These are phyloP conservation scores for Sebastolobus alascanus DNA, from an alignment of 2,797 vertebrate species.

Conservation along the genomic window DNA sequence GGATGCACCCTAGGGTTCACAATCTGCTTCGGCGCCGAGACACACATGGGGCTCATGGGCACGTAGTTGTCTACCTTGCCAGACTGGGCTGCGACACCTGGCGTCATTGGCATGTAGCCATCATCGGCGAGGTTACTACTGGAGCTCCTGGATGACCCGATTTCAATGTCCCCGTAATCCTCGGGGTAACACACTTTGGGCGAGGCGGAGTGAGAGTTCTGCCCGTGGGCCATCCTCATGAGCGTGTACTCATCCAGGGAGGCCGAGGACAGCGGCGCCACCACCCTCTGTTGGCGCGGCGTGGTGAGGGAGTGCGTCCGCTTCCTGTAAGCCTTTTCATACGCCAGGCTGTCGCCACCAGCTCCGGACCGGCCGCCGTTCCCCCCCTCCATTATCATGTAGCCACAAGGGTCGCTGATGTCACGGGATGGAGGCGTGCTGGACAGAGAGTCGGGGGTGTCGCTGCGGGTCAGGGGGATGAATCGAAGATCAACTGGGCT, in stretches of 20 bases:
- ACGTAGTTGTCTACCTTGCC: constrained; percentile 88
- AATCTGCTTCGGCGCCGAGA: constrained; percentile 95
- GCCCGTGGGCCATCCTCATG: constrained; percentile 91
- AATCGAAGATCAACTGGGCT: constrained; percentile 88
- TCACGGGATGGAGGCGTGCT: constrained; percentile 92
- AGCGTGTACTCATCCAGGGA: constrained; percentile 96
- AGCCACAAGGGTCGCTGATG: constrained; percentile 87
- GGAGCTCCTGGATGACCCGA: constrained; percentile 85
- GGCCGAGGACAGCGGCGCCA: constrained; percentile 91
- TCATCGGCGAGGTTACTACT: constrained; percentile 85
- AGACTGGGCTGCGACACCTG: constrained; percentile 80
- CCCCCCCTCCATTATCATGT: constrained; percentile 92
- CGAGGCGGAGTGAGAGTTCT: constrained; percentile 88
- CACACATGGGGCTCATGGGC: constrained; percentile 96
- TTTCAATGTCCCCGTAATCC: constrained; percentile 94
- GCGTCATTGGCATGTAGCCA: constrained; percentile 97
- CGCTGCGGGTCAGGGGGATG: constrained; percentile 87
- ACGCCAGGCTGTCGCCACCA: constrained; percentile 7
- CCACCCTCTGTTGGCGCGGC: constrained; percentile 89
- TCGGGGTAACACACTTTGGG: constrained; percentile 92
- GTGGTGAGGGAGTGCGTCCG: constrained; percentile 95
- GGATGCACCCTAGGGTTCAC: constrained; percentile 88
- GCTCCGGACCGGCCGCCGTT: constrained; percentile 66
- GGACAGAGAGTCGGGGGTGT: constrained; percentile 92
- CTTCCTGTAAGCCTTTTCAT: constrained; percentile 89